phyloP scores from a whole-genome alignment of 2,113 vertebrate species.

The Chroicocephalus ridibundus region DNA sequence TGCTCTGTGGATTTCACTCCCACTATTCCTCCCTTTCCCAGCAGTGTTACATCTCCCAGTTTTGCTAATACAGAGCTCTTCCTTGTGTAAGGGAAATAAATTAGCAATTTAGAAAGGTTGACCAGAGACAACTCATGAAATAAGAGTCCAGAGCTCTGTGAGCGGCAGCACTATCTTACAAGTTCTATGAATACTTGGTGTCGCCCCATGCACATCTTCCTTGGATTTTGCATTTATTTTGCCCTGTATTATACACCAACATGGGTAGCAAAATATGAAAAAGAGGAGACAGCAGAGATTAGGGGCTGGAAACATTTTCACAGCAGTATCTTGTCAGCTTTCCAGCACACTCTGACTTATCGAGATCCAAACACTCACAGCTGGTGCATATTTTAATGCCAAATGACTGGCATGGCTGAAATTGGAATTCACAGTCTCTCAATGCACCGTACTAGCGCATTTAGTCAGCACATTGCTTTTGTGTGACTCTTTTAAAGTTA shows the following conservation, averaged over 20 bases:
- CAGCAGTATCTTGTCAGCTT: slow-evolving; percentile 67
- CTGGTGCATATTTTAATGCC: slow-evolving; percentile 73
- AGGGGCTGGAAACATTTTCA: slow-evolving; percentile 67
- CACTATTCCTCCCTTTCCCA: neutral
- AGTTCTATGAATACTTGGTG: slow-evolving; percentile 1
- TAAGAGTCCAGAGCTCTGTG: neutral
- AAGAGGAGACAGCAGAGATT: slow-evolving; percentile 53
- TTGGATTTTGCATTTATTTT: slow-evolving; percentile 46
- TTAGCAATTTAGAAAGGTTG: slow-evolving; percentile 10
- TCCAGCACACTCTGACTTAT: slow-evolving; percentile 69
- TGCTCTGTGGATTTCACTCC: neutral
- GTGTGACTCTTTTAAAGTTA: slow-evolving; percentile 55
- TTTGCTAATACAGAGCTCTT: neutral
- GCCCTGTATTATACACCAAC: slow-evolving; percentile 29
- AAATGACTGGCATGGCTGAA: slow-evolving; percentile 69
- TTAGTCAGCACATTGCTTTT: slow-evolving; percentile 54
- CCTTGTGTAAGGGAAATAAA: neutral
- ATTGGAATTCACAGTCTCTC: slow-evolving; percentile 63
- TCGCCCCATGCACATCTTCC: slow-evolving; percentile 8
- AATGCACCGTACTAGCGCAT: neutral
- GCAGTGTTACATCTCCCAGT: neutral
- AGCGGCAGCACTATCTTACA: slow-evolving; percentile 11
- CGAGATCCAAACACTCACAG: slow-evolving; percentile 72
- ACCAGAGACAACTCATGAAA: neutral
- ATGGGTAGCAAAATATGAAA: slow-evolving; percentile 64